Percentiles rank a stretch among this genome's conserved stretches.
phyloP scores from a whole-genome alignment of 23 tunicate species.

The Trididemnum clinides region DNA sequence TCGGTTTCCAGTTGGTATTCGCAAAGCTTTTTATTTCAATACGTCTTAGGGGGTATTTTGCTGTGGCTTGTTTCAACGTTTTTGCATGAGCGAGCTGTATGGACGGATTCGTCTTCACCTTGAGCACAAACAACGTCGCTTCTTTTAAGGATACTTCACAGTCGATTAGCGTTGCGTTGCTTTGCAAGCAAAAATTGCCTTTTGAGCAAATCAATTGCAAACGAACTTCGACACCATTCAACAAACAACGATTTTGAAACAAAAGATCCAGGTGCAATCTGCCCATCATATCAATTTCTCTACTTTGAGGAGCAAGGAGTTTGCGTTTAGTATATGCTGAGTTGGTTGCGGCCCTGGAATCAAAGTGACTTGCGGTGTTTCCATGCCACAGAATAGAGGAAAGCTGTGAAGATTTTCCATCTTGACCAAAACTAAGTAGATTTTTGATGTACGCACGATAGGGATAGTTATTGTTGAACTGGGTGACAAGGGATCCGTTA shows the following conservation, averaged over 20 bases:
- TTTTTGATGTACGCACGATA: background rate
- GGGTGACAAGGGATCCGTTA: too few relatives aligned
- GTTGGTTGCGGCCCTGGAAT: background rate
- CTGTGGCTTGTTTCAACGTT: background rate
- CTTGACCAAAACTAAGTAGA: background rate
- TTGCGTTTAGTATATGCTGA: background rate
- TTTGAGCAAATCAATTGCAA: background rate
- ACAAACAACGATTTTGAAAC: too few relatives aligned
- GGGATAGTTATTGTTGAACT: too few relatives aligned
- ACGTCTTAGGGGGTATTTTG: background rate
- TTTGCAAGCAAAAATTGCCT: background rate
- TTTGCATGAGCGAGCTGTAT: background rate
- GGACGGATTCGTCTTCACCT: background rate
- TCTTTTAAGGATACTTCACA: background rate
- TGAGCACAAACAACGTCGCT: too few relatives aligned
- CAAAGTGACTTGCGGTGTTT: background rate
- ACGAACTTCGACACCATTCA: too few relatives aligned
- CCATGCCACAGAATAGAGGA: background rate
- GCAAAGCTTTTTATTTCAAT: background rate
- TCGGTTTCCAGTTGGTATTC: background rate
- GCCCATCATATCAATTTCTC: too few relatives aligned
- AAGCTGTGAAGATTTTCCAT: background rate
- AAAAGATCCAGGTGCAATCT: too few relatives aligned
- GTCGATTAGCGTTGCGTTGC: background rate
- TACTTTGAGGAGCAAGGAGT: background rate